Evolutionary conservation across 2,113 vertebrate species (phyloP), one percentile per base, ranked within the genome.

Genomic region (Etheostoma spectabile): DNA sequence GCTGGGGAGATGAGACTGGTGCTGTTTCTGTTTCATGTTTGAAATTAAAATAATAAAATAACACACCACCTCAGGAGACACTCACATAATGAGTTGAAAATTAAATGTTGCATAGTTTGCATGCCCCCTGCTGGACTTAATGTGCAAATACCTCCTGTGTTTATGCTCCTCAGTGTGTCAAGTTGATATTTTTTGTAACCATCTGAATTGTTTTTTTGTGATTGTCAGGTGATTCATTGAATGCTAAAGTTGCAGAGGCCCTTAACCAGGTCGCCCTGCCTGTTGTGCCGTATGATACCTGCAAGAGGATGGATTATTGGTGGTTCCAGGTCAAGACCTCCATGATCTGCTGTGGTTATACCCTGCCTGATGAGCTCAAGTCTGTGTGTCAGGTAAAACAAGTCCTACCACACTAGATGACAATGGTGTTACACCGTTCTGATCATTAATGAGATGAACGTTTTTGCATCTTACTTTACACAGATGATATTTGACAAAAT

Each of bases 311-410:
- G 88, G 94, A 95, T 76, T 95, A 95, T 83, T 96, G 95, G 95
- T 96, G 96, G 95, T 95, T 96, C 86, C 94, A 96, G 85, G 92
- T 96, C 65, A 96, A 95, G 86, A 62, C 88, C 11, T 94, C 94
- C n/a, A 95, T 96, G 95, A 95, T 96, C 89, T 96, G 95, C 79
- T 94, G 93, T 33, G 95, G 95, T 61, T 95, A 95, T 74, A 94
- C 85, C 2, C 85, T 90, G 27, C 95, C 95, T 19, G 95, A 96
- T 64, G 93, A 95, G 83, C 93, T 96, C 80, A 91, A 95, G 87
- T 93, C 94, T 56, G 94, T 95, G 68, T 95, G 94, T 74, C 94
- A 95, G 94, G 94, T 94, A 86, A 85, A 70, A 76, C 3, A 67
- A 65, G 5, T 21, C 19, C 53, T 33, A 15, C 27, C 38, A 3